Base-by-base conservation (phyloP, 2,888 invertebrate genomes). In the Agrotis exclamationis region DNA sequence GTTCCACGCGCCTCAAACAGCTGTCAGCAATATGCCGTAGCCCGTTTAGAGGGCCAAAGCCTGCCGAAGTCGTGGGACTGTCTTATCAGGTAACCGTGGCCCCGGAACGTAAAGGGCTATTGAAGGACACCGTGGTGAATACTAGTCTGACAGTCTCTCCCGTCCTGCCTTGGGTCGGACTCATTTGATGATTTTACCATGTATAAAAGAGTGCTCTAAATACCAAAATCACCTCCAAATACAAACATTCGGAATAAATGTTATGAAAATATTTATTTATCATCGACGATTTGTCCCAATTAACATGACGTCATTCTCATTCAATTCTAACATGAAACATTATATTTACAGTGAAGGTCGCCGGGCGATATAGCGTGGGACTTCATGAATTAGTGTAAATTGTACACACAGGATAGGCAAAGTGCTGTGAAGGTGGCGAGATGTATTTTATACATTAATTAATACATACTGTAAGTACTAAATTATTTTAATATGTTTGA, bases 401-500 rank as follows among this genome's bases (percentile, higher is more conserved):
- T 90, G 87, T 90, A 88, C 87, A 90, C 85, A 90, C 82, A 82
- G 74, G 86, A 87, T 90, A 90, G 88, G 88, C 88, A 89, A 91
- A 89, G 93, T 92, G 94, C 93, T 93, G 94, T 94, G 94, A 94
- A 91, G 91, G 90, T 90, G 89, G 90, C 91, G 89, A 94, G 87
- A 88, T 93, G 91, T 94, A 94, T 94, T 94, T 93, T 94, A 92
- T 91, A 92, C 90, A 87, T 89, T 89, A 90, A 90, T 87, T 88
- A 87, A 90, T 90, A 89, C 84, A 87, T 93, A 92, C 87, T 92
- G 91, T 95, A 95, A 95, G 94, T 95, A 95, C 94, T 96, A 95
- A 95, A 95, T 95, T 95, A 96, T 95, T 95, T 95, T 94, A 92
- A 93, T 95, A 94, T 92, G 89, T 94, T 93, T 92, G 93, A 93